phyloP scores from a whole-genome alignment of 2,113 vertebrate genomes.

The Taurulus bubalis region DNA sequence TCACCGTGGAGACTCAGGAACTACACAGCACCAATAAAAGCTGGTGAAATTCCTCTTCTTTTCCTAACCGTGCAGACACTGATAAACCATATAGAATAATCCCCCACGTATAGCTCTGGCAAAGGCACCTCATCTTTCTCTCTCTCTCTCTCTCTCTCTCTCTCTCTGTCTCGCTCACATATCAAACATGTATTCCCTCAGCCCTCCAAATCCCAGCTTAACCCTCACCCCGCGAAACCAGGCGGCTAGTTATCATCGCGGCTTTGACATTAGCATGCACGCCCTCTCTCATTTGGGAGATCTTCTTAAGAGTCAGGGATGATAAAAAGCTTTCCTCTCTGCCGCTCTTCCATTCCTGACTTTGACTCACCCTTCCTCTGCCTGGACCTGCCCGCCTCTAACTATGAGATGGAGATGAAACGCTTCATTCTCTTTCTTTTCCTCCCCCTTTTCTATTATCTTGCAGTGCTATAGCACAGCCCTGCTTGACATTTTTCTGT shows the following conservation, averaged over 20 bases:
- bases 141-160: too few relatives aligned
- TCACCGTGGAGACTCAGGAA: conserved; percentile 47
- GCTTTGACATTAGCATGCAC: conserved; percentile 80
- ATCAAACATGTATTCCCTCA: conserved; percentile 80
- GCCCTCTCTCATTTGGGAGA: conserved; percentile 80
- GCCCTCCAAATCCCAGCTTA: conserved; percentile 80
- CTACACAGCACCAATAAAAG: conserved; percentile 49
- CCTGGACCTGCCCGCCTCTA: conserved; percentile 71
- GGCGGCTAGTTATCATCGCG: conserved; percentile 76
- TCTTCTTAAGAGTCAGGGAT: conserved; percentile 78
- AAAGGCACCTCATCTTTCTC: conserved; percentile 74
- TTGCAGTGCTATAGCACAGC: conserved; percentile 60
- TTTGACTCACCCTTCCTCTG: conserved; percentile 79
- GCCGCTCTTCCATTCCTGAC: conserved; percentile 71
- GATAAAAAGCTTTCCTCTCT: conserved; percentile 79
- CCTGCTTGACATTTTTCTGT: conserved; percentile 76
- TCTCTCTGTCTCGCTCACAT: conserved; percentile 66
- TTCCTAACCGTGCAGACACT: conserved; percentile 51
- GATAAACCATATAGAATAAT: conserved; percentile 79
- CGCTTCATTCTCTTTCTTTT: conserved; percentile 65
- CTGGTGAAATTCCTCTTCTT: conserved; percentile 41
- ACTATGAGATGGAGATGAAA: conserved; percentile 77
- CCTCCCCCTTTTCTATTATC: conserved; percentile 71
- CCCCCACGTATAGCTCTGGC: conserved; percentile 65
- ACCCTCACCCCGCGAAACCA: conserved; percentile 74